A percentile compares a stretch with the other conserved stretches of the same genome.
Evolutionary conservation across 2,888 invertebrate genomes (phyloP).

Genomic region (Megalurothrips usitatus): DNA sequence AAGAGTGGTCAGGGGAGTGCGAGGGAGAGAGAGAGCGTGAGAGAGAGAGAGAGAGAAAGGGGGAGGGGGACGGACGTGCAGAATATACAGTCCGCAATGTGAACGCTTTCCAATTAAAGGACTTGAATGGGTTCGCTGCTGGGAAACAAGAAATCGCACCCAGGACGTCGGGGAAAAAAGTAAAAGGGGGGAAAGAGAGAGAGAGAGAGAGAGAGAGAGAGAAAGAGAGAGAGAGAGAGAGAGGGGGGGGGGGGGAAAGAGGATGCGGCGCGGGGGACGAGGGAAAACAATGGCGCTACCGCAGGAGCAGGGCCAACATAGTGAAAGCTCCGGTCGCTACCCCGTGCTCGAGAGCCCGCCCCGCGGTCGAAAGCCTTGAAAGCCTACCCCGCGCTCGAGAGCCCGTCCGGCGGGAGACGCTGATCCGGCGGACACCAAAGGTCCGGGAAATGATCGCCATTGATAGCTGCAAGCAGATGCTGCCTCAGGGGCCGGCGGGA

Average conservation of each 20-base stretch:
- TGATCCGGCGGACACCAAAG: background rate
- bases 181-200: background rate
- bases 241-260: background rate
- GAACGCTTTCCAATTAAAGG: slow-evolving; percentile 22
- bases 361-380: background rate
- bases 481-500: background rate
- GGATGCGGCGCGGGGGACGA: background rate
- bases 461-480: background rate
- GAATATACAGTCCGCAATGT: slow-evolving; percentile 24
- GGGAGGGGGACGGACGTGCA: background rate
- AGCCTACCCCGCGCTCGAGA: too few species aligned
- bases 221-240: background rate
- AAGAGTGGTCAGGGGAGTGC: background rate
- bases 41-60: background rate
- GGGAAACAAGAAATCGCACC: background rate
- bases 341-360: background rate
- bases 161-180: background rate
- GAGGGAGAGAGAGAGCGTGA: background rate
- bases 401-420: background rate
- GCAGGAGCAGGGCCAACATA: too few species aligned
- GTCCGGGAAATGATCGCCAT: background rate
- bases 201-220: background rate
- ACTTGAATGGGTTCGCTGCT: slow-evolving; percentile 4
- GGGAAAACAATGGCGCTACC: background rate
- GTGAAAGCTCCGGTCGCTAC: too few species aligned